Evolutionary conservation across 1,140 invertebrate species (phyloP), one percentile per base, ranked within the genome.

Genomic region (Saccostrea echinata): DNA sequence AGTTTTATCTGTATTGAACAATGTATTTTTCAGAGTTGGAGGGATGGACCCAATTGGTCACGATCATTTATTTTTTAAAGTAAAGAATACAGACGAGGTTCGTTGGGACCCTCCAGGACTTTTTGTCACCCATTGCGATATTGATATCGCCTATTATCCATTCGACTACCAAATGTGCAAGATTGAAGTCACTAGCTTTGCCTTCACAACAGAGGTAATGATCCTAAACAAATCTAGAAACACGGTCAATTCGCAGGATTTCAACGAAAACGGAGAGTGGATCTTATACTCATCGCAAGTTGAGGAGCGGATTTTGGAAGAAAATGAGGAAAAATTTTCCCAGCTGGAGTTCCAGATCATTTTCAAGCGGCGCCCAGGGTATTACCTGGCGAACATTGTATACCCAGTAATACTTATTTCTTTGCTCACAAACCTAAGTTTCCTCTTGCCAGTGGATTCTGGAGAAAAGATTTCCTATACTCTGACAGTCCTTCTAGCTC

Each of bases 161-260:
- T 99, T 99, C 93, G 98, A 99, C 95, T 86, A 98, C 94, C 98
- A 99, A 94, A 98, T 97, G 52, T 99, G 98, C 95, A 97, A 97
- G 94, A 98, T 99, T 97, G 98, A 98, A 95, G 98, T 99, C 92
- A 98, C 98, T 1, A 98, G 97, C 0, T 99, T 98, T 98, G 98
- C 98, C 0, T 99, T 99, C 94, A 61, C 33, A 0, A 52, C 52
- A n/a, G 51, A 76, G 0, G 88, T 84, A 64, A 16, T 91, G 35
- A 52, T 61, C 12, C 9, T 91, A 9, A 53, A 53, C 3, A 52
- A 84, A 8, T 21, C 68, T 13, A n/a, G 71, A 0, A 55, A 86
- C 13, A 9, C 30, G 8, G 52, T 90, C 1, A 52, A 86, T 27
- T 16, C 33, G 1, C 53, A 86, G 11, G 57, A 88, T 86, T 84